Evolutionary conservation across 2,888 invertebrate species (phyloP).

Genomic region (Suillia variegata): DNA sequence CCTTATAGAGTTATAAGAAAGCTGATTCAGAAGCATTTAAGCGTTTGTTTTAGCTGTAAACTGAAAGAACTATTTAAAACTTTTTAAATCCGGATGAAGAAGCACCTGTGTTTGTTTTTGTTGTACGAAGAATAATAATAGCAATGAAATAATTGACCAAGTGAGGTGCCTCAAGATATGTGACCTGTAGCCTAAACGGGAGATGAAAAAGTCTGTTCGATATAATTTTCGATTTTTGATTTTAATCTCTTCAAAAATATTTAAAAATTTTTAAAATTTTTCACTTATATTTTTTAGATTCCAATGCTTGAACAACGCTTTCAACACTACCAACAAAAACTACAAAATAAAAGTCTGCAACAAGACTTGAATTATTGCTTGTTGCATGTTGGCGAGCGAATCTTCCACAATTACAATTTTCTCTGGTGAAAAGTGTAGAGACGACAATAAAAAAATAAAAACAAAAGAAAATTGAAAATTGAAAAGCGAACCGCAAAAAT

Average conservation of each 20-base stretch:
- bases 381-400: slow-evolving; percentile 33
- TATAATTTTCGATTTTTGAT: no score
- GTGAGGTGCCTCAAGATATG: background rate
- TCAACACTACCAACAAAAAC: slow-evolving; percentile 44
- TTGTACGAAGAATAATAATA: no score
- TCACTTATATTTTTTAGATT: background rate
- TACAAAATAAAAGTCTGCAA: slow-evolving; percentile 54
- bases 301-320: background rate
- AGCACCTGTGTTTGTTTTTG: no score
- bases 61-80: no score
- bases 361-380: slow-evolving; percentile 56
- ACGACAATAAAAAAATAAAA: slow-evolving; percentile 36
- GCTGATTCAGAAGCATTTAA: no score
- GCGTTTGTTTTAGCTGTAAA: no score
- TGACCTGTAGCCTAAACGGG: no score
- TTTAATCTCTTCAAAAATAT: background rate
- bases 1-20: no score
- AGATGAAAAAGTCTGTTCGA: no score
- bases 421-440: slow-evolving; percentile 33
- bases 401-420: slow-evolving; percentile 27
- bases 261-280: background rate
- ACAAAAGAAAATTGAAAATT: slow-evolving; percentile 14
- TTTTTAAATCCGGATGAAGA: no score
- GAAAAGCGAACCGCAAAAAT: background rate
- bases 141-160: background rate